These are phyloP conservation scores for Mechanitis mazaeus DNA, from an alignment of 2,888 invertebrate genomes.

Conservation along the genomic window DNA sequence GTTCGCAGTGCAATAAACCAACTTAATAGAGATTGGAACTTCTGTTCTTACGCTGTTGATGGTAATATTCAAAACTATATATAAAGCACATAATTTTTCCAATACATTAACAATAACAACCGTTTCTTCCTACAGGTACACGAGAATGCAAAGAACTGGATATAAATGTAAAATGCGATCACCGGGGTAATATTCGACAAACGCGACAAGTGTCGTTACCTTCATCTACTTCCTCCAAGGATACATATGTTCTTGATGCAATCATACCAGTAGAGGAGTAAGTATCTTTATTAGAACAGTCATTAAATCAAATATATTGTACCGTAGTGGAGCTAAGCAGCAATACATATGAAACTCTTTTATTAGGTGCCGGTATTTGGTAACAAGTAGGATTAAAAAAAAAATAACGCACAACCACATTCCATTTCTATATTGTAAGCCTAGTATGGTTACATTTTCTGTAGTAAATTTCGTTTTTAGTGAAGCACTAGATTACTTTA, in stretches of 20 bases:
- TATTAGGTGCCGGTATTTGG: not conserved
- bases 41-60: conserved; percentile 93
- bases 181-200: conserved; percentile 80
- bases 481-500: conserved; percentile 19
- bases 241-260: conserved; percentile 88
- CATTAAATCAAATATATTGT: not conserved
- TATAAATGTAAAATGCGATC: conserved; percentile 94
- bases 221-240: conserved; percentile 80
- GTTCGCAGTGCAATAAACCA: conserved; percentile 92
- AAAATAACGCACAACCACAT: not conserved
- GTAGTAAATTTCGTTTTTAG: conserved; percentile 8
- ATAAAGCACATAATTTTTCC: not conserved
- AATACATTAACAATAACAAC: not conserved
- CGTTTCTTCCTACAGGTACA: conserved; percentile 63
- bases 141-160: conserved; percentile 93
- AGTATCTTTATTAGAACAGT: conserved; percentile 55
- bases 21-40: conserved; percentile 96
- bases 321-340: conserved; percentile 6
- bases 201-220: conserved; percentile 78
- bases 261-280: conserved; percentile 91
- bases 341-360: conserved; percentile 1
- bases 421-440: not conserved
- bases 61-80: conserved; percentile 68
- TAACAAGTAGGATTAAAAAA: not conserved
- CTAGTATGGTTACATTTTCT: not conserved